Base-by-base conservation (phyloP, 1,140 invertebrate species). In the Dryas iulia region DNA sequence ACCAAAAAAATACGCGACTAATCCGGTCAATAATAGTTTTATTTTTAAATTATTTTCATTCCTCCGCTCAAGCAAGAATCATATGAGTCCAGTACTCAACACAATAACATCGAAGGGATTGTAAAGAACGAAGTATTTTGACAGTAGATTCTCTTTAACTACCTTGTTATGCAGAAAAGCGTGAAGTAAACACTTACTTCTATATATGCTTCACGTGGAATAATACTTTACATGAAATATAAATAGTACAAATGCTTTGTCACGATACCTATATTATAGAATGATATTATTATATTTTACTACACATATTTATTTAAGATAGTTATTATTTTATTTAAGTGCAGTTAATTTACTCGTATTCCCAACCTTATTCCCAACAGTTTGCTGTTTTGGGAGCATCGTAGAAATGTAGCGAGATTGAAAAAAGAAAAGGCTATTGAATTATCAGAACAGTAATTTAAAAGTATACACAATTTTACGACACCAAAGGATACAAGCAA, bases 341-440 rank as follows among this genome's bases (percentile, higher is more conserved):
- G 35, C 35, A 39, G 12, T 5, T 47, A 21, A 10, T 10, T 47
- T 18, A 21, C 14, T 21, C 14, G 39, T 47, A n/a, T 39, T 14
- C 14, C n/a, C n/a, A n/a, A 6, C 18, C 39, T 47, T 10, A 3
- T 10, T 47, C 8, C 21, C 7, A 47, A 47, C 76, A 85, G 83
- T 56, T 81, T 75, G 71, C 61, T 85, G 12, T 73, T 85, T 11
- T 74, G 66, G 31, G 92, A 76, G 81, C 84, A 69, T 59, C 39
- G 25, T 28, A 70, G 74, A 68, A 84, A 57, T 70, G 63, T 63
- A 59, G 70, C 60, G 26, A 47, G 14, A 47, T 47, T 3, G 14
- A 47, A 47, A n/a, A 74, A 71, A 59, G 28, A 61, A 33, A 60
- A 71, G 11, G 24, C 11, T n/a, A 8, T 71, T 25, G 62, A 71